These are phyloP conservation scores for Harpalus rubripes DNA, from an alignment of 2,888 invertebrate genomes.

Conservation along the genomic window DNA sequence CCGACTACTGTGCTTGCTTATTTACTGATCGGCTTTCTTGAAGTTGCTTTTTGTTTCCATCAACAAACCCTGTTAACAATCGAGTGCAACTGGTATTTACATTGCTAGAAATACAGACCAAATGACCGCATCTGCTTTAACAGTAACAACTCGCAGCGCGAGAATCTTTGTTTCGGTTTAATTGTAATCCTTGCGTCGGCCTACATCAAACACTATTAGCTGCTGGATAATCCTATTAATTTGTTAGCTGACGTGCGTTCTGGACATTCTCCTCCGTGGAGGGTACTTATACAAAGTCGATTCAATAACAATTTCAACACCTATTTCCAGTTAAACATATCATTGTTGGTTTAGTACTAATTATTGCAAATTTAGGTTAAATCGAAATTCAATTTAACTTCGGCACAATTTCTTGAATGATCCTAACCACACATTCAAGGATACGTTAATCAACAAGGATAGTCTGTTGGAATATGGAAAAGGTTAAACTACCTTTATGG, in stretches of 20 bases:
- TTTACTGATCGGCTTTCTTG: not conserved
- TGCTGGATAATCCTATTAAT: constrained; percentile 29
- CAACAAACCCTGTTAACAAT: constrained; percentile 1
- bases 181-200: constrained; percentile 28
- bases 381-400: constrained; percentile 7
- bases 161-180: constrained; percentile 32
- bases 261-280: constrained; percentile 3
- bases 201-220: constrained; percentile 38
- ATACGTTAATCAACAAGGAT: too few species aligned
- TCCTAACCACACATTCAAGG: not conserved
- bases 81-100: constrained; percentile 16
- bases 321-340: not conserved
- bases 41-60: constrained; percentile 5
- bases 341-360: not conserved
- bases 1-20: not conserved
- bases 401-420: not conserved
- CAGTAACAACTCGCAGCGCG: not conserved
- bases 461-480: too few species aligned
- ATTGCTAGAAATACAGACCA: constrained; percentile 26
- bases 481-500: too few species aligned
- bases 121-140: constrained; percentile 26
- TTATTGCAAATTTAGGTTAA: not conserved
- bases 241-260: constrained; percentile 25
- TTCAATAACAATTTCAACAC: constrained; percentile 4
- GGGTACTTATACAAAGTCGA: constrained; percentile 8